Percentiles rank a stretch among this genome's conserved stretches.
phyloP scores from a whole-genome alignment of 2,888 invertebrate genomes.

The Apocheima hispidaria region DNA sequence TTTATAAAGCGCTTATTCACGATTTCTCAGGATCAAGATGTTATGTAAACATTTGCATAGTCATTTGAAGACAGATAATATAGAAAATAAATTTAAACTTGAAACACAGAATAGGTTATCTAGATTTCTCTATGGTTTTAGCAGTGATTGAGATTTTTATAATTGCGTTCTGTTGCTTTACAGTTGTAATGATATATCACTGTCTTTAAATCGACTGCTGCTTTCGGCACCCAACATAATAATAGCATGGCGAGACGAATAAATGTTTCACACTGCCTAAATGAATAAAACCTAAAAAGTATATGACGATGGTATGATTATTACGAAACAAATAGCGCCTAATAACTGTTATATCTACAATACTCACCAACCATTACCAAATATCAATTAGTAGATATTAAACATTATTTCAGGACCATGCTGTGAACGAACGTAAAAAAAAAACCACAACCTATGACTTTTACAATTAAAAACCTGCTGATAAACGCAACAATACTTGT shows the following conservation, averaged over 20 bases:
- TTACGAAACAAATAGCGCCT: constrained; percentile 9
- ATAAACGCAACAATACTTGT: constrained; percentile 41
- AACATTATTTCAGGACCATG: constrained; percentile 28
- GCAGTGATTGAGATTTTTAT: too few species aligned
- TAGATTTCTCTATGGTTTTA: too few species aligned
- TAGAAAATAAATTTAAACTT: not conserved
- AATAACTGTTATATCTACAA: constrained; percentile 38
- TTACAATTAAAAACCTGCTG: constrained; percentile 23
- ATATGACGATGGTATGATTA: not conserved
- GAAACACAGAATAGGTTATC: not conserved
- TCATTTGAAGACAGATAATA: constrained; percentile 11
- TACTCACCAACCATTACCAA: constrained; percentile 50
- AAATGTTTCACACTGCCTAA: constrained; percentile 3
- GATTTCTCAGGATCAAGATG: not conserved
- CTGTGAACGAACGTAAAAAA: constrained; percentile 28
- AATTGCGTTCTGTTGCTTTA: not conserved
- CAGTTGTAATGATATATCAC: not conserved
- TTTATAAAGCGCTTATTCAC: constrained; percentile 9
- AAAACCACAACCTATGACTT: constrained; percentile 37
- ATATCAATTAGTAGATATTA: constrained; percentile 15
- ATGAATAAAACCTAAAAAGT: constrained; percentile 3
- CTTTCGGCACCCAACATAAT: constrained; percentile 4
- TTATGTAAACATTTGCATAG: constrained; percentile 4
- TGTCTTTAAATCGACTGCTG: constrained; percentile 8
- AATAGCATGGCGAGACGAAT: constrained; percentile 7